Base-by-base conservation (phyloP, 2,113 vertebrate species). In the Prunella himalayana region DNA sequence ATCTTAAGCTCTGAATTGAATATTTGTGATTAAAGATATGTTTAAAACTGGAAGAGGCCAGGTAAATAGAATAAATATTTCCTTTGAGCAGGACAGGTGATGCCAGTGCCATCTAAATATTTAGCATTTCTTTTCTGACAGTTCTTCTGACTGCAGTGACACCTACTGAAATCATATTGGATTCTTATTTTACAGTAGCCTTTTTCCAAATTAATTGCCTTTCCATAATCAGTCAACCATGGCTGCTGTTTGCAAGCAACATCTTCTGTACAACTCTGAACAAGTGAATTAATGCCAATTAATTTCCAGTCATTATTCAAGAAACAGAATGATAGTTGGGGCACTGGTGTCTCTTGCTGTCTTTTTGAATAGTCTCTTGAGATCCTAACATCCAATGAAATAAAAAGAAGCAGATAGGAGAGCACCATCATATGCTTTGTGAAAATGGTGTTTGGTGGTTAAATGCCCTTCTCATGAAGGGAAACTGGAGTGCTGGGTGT, bases 181-280 rank as follows among this genome's bases (percentile, higher is more conserved):
- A 91, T 92, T 95, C 64, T 94, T 87, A 59, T 86, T 97, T 93
- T 92, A 81, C 78, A 92, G 73, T 86, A 95, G 54, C 16, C 64
- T 93, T 95, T 97, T 90, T 82, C 88, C 83, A 92, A 95, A 96
- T 95, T 97, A 98, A 95, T 97, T 97, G 82, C 83, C 63, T 73
- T 59, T 92, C 83, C 18, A 20, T 57, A 96, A 94, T 96, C 96
- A 96, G 86, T 83, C 92, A 95, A 75, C 84, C 88, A 31, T 87
- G 64, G 69, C 89, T 96, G 51, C 56, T 95, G 65, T 95, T 96
- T 88, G 78, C 83, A 91, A 94, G 86, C 64, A 95, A 88, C 94
- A 72, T 95, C 82, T 93, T 57, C 21, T 44, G 45, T 90, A 94
- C 84, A 94, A 70, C 78, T 96, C 88, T 64, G 92, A 91, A 87